Conservation (phyloP, 2,113 vertebrate genomes). For the Malurus alboscapulatus region DNA sequence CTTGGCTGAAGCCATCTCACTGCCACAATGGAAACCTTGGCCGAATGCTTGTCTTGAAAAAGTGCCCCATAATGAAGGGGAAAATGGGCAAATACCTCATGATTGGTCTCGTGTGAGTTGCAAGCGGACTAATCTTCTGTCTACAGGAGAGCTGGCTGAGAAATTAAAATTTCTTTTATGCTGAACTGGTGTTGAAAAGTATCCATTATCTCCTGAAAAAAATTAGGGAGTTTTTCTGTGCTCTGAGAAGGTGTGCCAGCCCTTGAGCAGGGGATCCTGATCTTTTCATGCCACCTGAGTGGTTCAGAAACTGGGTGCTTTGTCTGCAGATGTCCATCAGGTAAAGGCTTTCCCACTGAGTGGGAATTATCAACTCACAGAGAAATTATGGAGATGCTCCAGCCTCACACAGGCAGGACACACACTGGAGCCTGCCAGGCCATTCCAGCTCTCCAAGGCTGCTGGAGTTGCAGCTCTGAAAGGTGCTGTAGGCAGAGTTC, state of each 20-base stretch:
- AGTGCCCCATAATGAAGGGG: neutral
- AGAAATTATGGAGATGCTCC: neutral
- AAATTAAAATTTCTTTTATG: neutral
- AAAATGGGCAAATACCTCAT: neutral
- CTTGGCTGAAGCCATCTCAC: neutral
- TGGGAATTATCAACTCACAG: neutral
- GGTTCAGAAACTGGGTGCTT: neutral
- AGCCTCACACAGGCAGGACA: neutral
- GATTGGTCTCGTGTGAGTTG: rapidly evolving
- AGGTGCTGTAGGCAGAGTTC: neutral
- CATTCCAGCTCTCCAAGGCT: neutral
- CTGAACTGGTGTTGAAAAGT: neutral
- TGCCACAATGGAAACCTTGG: neutral
- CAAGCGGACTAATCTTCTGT: neutral
- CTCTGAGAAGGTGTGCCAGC: neutral
- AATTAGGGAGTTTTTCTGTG: neutral
- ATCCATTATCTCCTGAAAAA: neutral
- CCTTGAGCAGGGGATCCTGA: neutral
- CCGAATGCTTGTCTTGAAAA: neutral
- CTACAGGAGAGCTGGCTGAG: neutral
- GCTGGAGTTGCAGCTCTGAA: neutral
- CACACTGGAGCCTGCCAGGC: rapidly evolving
- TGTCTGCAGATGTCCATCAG: neutral
- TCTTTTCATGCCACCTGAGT: neutral
- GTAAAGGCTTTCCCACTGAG: neutral